Percentiles rank a stretch among this genome's conserved stretches.
phyloP scores from a whole-genome alignment of 2,797 vertebrate species.

The Semotilus atromaculatus region DNA sequence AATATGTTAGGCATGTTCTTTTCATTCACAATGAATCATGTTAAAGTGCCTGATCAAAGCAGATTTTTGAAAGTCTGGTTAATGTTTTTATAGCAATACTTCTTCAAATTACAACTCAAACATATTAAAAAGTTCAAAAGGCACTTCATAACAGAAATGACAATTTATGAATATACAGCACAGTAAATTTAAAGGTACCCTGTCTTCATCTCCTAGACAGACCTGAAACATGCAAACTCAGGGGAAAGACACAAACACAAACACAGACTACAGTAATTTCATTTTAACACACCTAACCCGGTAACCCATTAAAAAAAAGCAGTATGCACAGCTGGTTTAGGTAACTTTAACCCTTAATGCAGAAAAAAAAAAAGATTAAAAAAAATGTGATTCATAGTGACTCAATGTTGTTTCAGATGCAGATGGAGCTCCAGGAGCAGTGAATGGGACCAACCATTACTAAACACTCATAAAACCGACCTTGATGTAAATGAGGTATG shows the following conservation, averaged over 20 bases:
- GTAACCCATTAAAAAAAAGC: neutral
- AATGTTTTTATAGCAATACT: neutral
- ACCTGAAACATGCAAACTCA: neutral
- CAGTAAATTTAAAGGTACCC: neutral
- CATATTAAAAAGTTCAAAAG: neutral
- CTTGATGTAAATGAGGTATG: constrained; percentile 36
- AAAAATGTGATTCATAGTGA: constrained; percentile 37
- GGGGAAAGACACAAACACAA: neutral
- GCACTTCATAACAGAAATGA: neutral
- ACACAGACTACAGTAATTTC: constrained; percentile 5
- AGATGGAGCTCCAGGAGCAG: constrained; percentile 27
- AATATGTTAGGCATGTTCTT: constrained; percentile 1
- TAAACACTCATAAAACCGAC: constrained; percentile 40
- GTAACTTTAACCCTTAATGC: constrained; percentile 9
- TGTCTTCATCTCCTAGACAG: neutral
- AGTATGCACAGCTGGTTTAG: constrained; percentile 14
- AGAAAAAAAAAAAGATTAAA: constrained; percentile 10
- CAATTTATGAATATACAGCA: neutral
- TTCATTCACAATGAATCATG: neutral
- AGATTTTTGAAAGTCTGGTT: neutral
- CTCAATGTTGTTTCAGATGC: constrained; percentile 47
- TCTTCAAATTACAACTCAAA: neutral
- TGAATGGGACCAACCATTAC: constrained; percentile 30
- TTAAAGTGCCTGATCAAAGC: neutral
- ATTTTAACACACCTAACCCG: constrained; percentile 6